Base-by-base conservation (phyloP, 2,113 vertebrate species). In the Lampris megalopsis region DNA sequence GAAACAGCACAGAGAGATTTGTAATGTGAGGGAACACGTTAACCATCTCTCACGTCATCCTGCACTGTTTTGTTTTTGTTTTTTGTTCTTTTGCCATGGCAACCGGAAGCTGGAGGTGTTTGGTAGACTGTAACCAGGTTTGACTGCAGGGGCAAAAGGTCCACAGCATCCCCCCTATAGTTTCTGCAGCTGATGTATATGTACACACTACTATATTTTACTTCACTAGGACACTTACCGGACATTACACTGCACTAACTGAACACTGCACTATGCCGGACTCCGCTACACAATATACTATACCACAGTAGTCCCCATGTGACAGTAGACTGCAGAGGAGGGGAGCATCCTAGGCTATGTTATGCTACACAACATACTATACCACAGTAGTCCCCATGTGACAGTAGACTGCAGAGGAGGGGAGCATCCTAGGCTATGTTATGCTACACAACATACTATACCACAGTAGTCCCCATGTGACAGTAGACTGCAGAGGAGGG, bases 1-100 rank as follows among this genome's bases (percentile, higher is more conserved):
- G 11, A 71, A 81, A 49, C 71, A 73, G 50, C 42, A 78, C 58
- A 38, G 57, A 63, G 77, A 65, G 58, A 73, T 80, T 72, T 72
- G 69, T 24, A 24, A 24, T 24, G 24, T 24, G 24, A 24, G 24
- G 24, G 24, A 24, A 24, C 24, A 24, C 24, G 24, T 24, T 24
- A 24, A 24, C 0, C 24, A 24, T 24, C 24, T 24, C 24, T 24
- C 24, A 24, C 24, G 24, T 24, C 24, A 24, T 24, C 24, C 24
- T 24, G 24, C 24, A 24, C 24, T 24, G 24, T 24, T 24, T 24
- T 24, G 24, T 24, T 24, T 24, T 24, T 24, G 24, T 24, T 24
- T 24, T 24, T 24, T 24, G 24, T 24, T 24, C 24, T 24, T 24
- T 24, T 24, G 24, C 24, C 24, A 24, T 24, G 24, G 24, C 24